Base-by-base conservation (phyloP, 1,140 invertebrate genomes). In the Oncopodura yosiiana region DNA sequence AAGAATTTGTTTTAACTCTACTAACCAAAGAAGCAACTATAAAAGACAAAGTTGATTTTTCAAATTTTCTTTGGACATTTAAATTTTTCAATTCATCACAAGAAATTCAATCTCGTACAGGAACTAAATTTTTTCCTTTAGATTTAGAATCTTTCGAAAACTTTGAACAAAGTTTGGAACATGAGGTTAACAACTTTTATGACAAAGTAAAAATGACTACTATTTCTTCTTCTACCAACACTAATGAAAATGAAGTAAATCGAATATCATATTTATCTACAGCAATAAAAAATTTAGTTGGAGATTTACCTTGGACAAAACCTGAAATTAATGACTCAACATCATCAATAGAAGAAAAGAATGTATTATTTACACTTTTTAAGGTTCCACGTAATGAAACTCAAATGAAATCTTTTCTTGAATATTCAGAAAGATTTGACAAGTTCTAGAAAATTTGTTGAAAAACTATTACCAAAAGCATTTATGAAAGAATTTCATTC, bases 21-120 rank as follows among this genome's bases (percentile, higher is more conserved):
- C 29, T 53, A 16, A 46, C 50, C 24, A 46, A 46, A 21, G 44
- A 50, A 29, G 56, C 49, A 3, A 51, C 49, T 14, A 23, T 37
- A 27, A 26, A 45, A 23, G 37, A 30, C 21, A 43, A 52, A 18
- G 42, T 48, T 3, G 56, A 52, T 27, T 58, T 45, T 45, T 21
- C 49, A 0, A 32, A 39, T 12, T 30, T 38, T 16, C 18, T 39
- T 36, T 58, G 56, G 56, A 37, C 56, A 3, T 52, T 45, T 21
- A 52, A 44, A n/a, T 53, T 52, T 48, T 58, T 46, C 34, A 51
- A 58, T 39, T 39, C 49, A 18, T 23, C 32, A n/a, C 49, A 42
- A 18, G 49, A 58, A 29, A 37, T 52, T 4, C 39, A 45, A 2
- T 52, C 46, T n/a, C 27, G 26, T 12, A 29, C 29, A 16, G 34